Evolutionary conservation across 2,888 invertebrate species (phyloP).

Genomic region (Ypsolopha scabrella): DNA sequence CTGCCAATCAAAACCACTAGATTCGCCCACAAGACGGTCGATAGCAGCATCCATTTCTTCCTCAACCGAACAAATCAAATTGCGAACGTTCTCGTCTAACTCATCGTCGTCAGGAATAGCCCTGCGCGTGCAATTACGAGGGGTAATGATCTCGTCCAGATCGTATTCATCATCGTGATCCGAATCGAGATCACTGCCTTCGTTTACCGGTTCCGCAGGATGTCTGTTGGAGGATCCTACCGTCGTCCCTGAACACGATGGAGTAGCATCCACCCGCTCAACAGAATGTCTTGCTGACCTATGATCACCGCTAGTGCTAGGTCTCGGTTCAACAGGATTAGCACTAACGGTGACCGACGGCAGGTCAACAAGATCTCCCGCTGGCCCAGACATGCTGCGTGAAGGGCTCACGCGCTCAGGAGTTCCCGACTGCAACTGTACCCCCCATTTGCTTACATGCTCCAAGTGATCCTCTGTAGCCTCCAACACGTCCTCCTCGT

Average conservation of each 20-base stretch:
- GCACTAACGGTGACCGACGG: background rate
- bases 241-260: background rate
- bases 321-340: background rate
- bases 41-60: no score
- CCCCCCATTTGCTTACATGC: background rate
- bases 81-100: no score
- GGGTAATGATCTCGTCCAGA: background rate
- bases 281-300: background rate
- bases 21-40: no score
- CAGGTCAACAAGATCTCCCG: background rate
- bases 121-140: background rate
- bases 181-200: background rate
- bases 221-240: no score
- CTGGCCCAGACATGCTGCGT: background rate
- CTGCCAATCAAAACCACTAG: no score
- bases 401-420: background rate
- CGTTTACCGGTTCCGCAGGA: no score
- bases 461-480: background rate
- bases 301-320: background rate
- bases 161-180: background rate
- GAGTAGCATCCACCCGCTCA: background rate
- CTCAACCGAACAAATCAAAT: no score
- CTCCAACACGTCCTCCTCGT: no score
- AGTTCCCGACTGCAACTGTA: no score
- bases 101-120: no score